Conservation (phyloP, 2,888 invertebrate species). For the Aphidoletes aphidimyza region DNA sequence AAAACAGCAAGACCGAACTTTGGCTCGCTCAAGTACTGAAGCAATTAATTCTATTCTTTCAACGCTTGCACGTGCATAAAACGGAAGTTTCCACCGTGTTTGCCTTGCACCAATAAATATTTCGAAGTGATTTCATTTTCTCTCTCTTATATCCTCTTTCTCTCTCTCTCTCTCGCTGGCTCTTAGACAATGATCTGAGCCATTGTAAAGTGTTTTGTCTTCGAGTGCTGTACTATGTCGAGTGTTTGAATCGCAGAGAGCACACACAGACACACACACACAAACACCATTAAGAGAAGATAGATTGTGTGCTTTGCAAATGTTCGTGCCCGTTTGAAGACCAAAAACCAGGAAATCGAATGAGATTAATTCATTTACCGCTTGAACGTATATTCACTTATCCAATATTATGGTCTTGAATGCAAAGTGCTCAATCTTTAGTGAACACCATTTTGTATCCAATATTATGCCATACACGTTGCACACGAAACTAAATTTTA, state of each 20-base stretch:
- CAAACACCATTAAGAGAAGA: too few species aligned
- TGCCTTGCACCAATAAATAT: conserved; percentile 34
- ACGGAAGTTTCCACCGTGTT: conserved; percentile 31
- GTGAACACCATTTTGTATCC: too few species aligned
- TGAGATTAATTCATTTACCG: conserved; percentile 40
- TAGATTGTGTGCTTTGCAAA: not conserved
- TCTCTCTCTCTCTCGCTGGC: too few species aligned
- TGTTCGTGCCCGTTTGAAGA: not conserved
- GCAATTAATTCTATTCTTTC: conserved; percentile 53
- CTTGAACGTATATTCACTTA: not conserved
- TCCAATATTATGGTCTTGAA: not conserved
- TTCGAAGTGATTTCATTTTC: conserved; percentile 25
- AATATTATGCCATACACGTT: not conserved
- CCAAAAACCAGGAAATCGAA: conserved; percentile 46
- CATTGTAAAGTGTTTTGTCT: conserved; percentile 4
- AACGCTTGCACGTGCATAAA: conserved; percentile 45
- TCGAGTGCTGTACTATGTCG: too few species aligned
- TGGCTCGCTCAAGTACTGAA: not conserved
- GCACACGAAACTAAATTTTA: conserved; percentile 37
- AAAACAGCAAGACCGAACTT: not conserved
- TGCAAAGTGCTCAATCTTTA: not conserved
- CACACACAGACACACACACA: not conserved
- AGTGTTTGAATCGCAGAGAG: too few species aligned
- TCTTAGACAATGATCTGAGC: conserved; percentile 31
- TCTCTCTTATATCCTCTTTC: too few species aligned